Conservation (phyloP, 2,797 vertebrate species). For the Molossus alvarezi region DNA sequence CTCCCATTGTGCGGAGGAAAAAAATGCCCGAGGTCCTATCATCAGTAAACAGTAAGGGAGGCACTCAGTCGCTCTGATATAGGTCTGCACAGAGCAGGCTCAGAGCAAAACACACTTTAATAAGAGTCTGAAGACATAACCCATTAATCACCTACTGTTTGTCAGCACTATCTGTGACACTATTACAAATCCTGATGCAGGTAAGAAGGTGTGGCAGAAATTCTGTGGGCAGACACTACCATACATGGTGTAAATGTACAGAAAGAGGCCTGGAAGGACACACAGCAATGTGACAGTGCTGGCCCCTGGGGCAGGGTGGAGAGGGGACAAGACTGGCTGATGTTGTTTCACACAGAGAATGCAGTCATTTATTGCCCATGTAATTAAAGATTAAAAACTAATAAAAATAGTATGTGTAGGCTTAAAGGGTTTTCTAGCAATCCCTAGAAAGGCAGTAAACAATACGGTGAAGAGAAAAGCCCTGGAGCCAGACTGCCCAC, state of each 20-base stretch:
- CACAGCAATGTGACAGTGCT: fast-evolving
- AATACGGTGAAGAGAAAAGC: not conserved
- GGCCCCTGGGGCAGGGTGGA: not conserved
- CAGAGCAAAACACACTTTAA: not conserved
- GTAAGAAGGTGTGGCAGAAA: not conserved
- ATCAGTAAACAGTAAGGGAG: not conserved
- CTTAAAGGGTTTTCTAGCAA: not conserved
- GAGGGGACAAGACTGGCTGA: not conserved
- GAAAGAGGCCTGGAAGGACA: not conserved
- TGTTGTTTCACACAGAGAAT: constrained; percentile 5
- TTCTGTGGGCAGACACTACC: not conserved
- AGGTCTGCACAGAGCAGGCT: not conserved
- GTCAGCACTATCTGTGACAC: not conserved
- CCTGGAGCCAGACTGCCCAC: not conserved
- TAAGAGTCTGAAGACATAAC: not conserved
- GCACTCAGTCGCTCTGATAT: not conserved
- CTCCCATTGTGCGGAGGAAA: not conserved
- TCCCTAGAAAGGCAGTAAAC: not conserved
- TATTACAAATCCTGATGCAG: not conserved
- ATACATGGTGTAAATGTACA: not conserved
- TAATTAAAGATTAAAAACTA: constrained; percentile 51
- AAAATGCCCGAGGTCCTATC: not conserved
- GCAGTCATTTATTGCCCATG: not conserved
- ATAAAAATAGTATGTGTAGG: not conserved
- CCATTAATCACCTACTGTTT: not conserved